Conservation (phyloP, 2,113 vertebrate species). For the Picathartes gymnocephalus region DNA sequence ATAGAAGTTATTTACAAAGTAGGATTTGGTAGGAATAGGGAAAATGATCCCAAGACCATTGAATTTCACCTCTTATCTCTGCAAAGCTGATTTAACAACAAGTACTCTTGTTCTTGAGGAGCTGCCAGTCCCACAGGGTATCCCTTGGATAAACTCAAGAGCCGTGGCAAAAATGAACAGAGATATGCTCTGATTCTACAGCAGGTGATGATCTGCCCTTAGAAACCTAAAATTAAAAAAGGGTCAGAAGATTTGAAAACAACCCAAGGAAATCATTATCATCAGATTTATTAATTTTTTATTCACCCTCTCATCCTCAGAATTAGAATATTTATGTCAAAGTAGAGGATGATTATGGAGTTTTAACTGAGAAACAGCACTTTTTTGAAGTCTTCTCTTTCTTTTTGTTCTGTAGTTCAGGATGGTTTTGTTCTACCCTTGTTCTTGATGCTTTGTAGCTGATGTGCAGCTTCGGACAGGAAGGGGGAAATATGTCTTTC, state of each 20-base stretch:
- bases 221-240: not conserved
- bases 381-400: not conserved
- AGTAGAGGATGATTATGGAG: not conserved
- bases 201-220: not conserved
- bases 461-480: not conserved
- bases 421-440: not conserved
- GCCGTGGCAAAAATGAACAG: not conserved
- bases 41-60: not conserved
- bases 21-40: not conserved
- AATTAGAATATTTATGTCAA: not conserved
- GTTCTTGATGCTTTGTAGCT: not conserved
- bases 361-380: not conserved
- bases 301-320: not conserved
- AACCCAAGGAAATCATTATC: not conserved
- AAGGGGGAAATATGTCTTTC: not conserved
- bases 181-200: not conserved
- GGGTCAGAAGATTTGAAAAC: not conserved
- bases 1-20: not conserved
- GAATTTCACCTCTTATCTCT: not conserved
- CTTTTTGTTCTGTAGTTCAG: not conserved
- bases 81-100: not conserved
- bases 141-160: not conserved
- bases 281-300: not conserved
- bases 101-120: not conserved
- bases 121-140: not conserved